phyloP scores from a whole-genome alignment of 92 coral and sea anemone species.

The Epizoanthus fatuus region DNA sequence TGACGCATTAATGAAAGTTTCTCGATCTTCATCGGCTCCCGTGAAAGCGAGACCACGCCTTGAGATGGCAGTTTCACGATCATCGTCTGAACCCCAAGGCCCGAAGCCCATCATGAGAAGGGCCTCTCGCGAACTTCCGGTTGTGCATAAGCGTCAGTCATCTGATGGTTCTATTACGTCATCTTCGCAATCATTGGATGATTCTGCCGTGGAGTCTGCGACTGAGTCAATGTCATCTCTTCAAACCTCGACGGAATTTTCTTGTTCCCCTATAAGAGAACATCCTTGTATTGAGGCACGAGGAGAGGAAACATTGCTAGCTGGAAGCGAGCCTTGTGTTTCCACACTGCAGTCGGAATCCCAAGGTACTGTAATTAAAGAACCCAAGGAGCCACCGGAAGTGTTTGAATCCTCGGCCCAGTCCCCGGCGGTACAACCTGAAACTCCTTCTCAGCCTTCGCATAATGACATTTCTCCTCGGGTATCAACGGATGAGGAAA shows the following conservation, averaged over 20 bases:
- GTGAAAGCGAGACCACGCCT: conserved; percentile 84
- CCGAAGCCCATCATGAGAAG: conserved; percentile 59
- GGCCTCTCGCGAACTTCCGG: conserved; percentile 51
- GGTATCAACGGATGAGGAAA: background rate
- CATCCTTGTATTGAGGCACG: conserved; percentile 13
- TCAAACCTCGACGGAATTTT: conserved; percentile 56
- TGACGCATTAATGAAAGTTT: conserved; percentile 70
- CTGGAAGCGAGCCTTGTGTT: background rate
- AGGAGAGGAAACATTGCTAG: background rate
- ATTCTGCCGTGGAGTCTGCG: conserved; percentile 76
- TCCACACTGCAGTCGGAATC: background rate
- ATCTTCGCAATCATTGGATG: conserved; percentile 68
- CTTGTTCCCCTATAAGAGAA: conserved; percentile 50
- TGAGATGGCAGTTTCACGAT: conserved; percentile 78
- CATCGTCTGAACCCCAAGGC: conserved; percentile 92
- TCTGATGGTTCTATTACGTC: conserved; percentile 67
- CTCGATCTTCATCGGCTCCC: conserved; percentile 96
- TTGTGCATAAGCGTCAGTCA: conserved; percentile 8
- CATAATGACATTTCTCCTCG: background rate
- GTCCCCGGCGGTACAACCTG: background rate
- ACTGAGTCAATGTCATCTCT: conserved; percentile 44
- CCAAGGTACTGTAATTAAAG: background rate
- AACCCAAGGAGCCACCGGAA: background rate
- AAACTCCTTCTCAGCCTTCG: background rate
- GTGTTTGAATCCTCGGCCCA: background rate